Evolutionary conservation across 2,113 vertebrate species (phyloP).

Genomic region (Atherinomorus stipes): DNA sequence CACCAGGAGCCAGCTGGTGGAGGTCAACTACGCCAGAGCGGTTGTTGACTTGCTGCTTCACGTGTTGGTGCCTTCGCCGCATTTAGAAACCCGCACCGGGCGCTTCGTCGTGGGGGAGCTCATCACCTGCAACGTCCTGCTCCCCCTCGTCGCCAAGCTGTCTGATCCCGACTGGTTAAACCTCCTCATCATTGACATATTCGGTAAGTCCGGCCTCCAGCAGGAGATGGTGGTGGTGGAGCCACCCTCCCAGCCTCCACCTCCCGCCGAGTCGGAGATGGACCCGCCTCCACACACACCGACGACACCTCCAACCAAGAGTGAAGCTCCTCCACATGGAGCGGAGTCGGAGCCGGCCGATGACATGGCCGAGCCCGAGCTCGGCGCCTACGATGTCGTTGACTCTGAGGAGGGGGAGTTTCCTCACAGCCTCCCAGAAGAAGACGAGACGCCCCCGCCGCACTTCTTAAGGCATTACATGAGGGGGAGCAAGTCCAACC

Average conservation of each 20-base stretch:
- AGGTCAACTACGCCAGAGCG: slow-evolving; percentile 83
- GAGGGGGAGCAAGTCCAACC: slow-evolving; percentile 79
- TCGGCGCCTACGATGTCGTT: slow-evolving; percentile 42
- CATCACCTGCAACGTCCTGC: slow-evolving; percentile 91
- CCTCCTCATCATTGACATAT: slow-evolving; percentile 83
- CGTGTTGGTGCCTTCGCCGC: slow-evolving; percentile 86
- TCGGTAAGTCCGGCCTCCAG: slow-evolving; percentile 72
- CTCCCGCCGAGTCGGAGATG: background rate
- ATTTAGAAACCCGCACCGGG: slow-evolving; percentile 89
- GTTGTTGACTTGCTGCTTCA: slow-evolving; percentile 85
- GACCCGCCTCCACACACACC: background rate
- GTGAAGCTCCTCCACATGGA: slow-evolving; percentile 42
- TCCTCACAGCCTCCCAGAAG: slow-evolving; percentile 56
- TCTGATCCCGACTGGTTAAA: slow-evolving; percentile 95
- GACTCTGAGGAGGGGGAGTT: slow-evolving; percentile 57
- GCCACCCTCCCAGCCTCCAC: background rate
- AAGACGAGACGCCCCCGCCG: slow-evolving; percentile 60
- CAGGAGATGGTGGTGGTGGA: slow-evolving; percentile 6
- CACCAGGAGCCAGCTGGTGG: slow-evolving; percentile 66
- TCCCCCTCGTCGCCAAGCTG: slow-evolving; percentile 89
- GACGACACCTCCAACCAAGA: background rate
- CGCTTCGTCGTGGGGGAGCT: slow-evolving; percentile 92
- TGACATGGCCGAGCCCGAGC: slow-evolving; percentile 45
- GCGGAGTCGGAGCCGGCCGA: slow-evolving; percentile 23
- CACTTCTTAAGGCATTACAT: slow-evolving; percentile 70